A percentile compares a stretch with the other conserved stretches of the same genome.
Conservation (phyloP, 2,797 vertebrate genomes). For the Phrynocephalus guinanensis region DNA sequence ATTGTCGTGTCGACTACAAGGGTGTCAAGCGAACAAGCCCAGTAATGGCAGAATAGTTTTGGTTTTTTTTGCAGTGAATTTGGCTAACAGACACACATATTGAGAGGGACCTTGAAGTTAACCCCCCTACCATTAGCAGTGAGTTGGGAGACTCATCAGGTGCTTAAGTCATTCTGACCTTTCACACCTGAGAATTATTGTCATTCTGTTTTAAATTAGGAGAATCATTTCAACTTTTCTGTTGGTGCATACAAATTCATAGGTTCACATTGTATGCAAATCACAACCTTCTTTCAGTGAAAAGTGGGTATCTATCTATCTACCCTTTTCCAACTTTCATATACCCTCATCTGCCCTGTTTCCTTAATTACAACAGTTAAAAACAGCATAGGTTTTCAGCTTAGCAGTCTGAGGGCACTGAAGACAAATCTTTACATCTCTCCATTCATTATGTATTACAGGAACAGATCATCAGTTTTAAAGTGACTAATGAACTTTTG, state of each 20-base stretch:
- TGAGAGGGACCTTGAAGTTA: not conserved
- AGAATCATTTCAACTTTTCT: too few species aligned
- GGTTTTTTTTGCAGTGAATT: not conserved
- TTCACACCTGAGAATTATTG: too few species aligned
- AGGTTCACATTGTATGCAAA: too few species aligned
- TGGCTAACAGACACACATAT: not conserved
- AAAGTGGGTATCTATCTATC: not conserved
- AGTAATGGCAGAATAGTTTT: not conserved
- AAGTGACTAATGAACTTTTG: slow-evolving; percentile 38
- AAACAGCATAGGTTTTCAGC: not conserved
- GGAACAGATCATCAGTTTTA: slow-evolving; percentile 28
- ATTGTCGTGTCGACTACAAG: slow-evolving; percentile 1
- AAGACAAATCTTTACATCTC: slow-evolving; percentile 33
- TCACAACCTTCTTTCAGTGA: too few species aligned
- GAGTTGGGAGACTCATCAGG: too few species aligned
- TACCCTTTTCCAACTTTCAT: not conserved
- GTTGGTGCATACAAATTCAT: too few species aligned
- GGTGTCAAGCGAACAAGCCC: not conserved
- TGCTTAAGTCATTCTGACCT: too few species aligned
- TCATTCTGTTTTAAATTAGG: too few species aligned
- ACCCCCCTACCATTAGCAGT: too few species aligned
- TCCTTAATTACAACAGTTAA: slow-evolving; percentile 23
- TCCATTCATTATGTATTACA: slow-evolving; percentile 14
- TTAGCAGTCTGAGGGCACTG: not conserved
- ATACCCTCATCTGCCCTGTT: not conserved